These are phyloP conservation scores for Conistra vaccinii DNA, from an alignment of 2,888 invertebrate species.

Conservation along the genomic window DNA sequence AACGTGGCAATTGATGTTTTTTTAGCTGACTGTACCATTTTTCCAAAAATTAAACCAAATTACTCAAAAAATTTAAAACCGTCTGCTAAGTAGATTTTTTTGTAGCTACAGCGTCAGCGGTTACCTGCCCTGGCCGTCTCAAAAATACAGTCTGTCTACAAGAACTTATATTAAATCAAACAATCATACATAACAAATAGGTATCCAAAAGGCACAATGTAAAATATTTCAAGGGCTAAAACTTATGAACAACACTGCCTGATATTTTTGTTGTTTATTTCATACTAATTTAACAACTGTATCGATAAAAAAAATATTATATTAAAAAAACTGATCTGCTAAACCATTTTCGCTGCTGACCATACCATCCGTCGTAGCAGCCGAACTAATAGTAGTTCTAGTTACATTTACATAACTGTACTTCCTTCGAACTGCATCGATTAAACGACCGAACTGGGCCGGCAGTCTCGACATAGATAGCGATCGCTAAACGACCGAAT, in stretches of 20 bases:
- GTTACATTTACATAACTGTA: constrained; percentile 22
- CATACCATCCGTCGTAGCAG: not conserved
- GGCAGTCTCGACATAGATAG: too few relatives aligned
- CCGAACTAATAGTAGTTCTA: constrained; percentile 34
- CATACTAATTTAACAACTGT: not conserved
- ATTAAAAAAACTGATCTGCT: constrained; percentile 15
- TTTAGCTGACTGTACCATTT: not conserved
- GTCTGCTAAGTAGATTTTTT: not conserved
- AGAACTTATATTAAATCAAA: not conserved
- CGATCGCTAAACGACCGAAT: too few relatives aligned
- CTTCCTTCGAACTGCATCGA: not conserved
- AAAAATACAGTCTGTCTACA: not conserved
- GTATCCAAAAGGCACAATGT: not conserved
- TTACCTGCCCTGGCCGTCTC: not conserved
- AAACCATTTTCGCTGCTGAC: not conserved
- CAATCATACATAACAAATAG: not conserved
- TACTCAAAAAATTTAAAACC: not conserved
- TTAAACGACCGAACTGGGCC: not conserved
- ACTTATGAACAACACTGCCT: not conserved
- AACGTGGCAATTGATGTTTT: too few relatives aligned
- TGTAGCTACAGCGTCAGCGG: not conserved
- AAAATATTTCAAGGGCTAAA: not conserved
- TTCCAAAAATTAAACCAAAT: not conserved
- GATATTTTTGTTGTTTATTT: not conserved
- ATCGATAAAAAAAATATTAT: not conserved